Evolutionary conservation across 1,140 invertebrate genomes (phyloP), one percentile per base, ranked within the genome.

Genomic region (Drosophila erecta): DNA sequence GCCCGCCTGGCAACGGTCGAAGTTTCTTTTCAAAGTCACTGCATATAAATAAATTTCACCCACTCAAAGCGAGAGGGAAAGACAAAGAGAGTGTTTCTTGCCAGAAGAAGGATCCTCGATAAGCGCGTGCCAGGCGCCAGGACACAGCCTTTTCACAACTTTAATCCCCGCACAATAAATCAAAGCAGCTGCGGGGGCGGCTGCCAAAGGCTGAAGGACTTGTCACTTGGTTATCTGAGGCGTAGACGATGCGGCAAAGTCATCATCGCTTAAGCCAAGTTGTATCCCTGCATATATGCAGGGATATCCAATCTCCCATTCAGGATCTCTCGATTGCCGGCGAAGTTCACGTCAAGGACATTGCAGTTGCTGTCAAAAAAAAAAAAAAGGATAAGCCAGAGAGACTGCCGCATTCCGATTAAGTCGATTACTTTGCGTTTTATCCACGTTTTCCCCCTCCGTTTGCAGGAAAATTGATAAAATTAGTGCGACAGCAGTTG

Each of bases 1-100:
- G 38, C 57, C 35, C 57, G 38, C 44, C 59, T 49, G 70, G 50
- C 72, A 51, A 56, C 65, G 65, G 83, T 76, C 79, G 27, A 87
- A 87, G 56, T 87, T 87, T 89, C 79, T 89, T 87, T 89, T 89
- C 85, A 89, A 89, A 89, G 84, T 89, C 84, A 89, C 67, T 79
- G 84, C 79, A 89, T 84, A 89, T 89, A 89, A 89, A 89, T 89
- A 89, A 76, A 87, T 89, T 84, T 84, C 57, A 51, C 46, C 60
- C 44, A 53, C 60, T 51, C 37, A 41, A 41, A 41, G 54, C 7
- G 41, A 12, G 8, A 44, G 41, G 8, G 41, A 20, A 38, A 38
- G 41, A 44, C 15, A 44, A 44, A 17, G 41, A n/a, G 56, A 51
- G 2, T 7, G 15, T 30, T 10, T 15, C 14, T 44, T 44, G 44